Conservation (phyloP, 2,888 invertebrate genomes). For the Leptothorax acervorum region DNA sequence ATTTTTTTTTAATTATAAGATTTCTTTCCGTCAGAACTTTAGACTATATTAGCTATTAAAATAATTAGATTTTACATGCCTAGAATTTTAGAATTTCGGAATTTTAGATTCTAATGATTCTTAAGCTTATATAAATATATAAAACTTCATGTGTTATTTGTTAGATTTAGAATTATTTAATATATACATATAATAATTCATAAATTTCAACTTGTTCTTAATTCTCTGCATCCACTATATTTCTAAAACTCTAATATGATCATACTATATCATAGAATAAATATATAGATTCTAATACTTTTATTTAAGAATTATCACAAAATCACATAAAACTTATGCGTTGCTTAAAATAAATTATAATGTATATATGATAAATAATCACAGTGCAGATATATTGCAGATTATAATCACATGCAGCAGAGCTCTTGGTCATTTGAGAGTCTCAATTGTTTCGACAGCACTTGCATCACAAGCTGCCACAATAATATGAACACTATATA, state of each 20-base stretch:
- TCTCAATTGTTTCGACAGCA: constrained; percentile 31
- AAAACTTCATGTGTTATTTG: not conserved
- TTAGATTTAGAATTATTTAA: not conserved
- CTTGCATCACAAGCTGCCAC: constrained; percentile 4
- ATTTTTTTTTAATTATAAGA: not conserved
- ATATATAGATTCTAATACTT: not conserved
- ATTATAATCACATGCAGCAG: not conserved
- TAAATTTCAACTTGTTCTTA: not conserved
- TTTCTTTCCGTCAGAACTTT: not conserved
- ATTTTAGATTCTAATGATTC: not conserved
- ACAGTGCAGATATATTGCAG: not conserved
- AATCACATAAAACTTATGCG: not conserved
- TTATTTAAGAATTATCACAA: not conserved
- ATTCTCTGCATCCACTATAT: not conserved
- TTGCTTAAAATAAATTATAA: not conserved
- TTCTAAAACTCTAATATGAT: not conserved
- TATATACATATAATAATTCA: not conserved
- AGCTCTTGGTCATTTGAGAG: constrained; percentile 5
- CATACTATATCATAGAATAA: not conserved
- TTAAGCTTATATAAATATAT: not conserved
- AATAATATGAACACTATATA: constrained; percentile 30
- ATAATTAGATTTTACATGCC: not conserved
- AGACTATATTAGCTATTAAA: not conserved
- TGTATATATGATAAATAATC: not conserved
- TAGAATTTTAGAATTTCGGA: not conserved